Percentiles rank a stretch among this genome's conserved stretches.
These are phyloP conservation scores for Campoletis sonorensis DNA, from an alignment of 1,140 invertebrate genomes.

Conservation along the genomic window DNA sequence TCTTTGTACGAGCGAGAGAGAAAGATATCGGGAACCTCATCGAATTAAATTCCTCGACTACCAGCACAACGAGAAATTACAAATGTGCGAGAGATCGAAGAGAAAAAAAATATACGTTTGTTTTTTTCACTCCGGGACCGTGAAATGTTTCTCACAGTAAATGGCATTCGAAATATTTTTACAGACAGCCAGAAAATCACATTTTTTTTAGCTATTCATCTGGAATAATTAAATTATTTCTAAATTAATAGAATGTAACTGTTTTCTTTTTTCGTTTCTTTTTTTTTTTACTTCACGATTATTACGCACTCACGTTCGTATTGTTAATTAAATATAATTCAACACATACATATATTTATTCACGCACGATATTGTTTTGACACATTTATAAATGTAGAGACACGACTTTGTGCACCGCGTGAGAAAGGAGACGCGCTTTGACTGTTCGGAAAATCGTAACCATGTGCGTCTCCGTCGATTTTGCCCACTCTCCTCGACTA, in stretches of 20 bases:
- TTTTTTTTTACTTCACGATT: too few species aligned
- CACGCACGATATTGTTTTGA: not conserved
- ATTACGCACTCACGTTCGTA: too few species aligned
- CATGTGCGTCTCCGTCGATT: conserved; percentile 48
- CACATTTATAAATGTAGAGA: not conserved
- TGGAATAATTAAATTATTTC: too few species aligned
- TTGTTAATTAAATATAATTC: not conserved
- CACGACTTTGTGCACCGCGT: conserved; percentile 37
- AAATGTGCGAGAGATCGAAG: not conserved
- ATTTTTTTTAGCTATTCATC: too few species aligned
- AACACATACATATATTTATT: not conserved
- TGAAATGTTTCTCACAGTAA: not conserved
- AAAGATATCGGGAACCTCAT: not conserved
- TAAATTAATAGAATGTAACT: too few species aligned
- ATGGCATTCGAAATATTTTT: too few species aligned
- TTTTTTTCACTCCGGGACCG: not conserved
- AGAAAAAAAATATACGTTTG: not conserved
- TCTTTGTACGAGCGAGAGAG: not conserved
- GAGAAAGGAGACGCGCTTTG: conserved; percentile 44
- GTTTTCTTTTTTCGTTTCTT: too few species aligned
- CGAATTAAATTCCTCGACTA: conserved; percentile 26
- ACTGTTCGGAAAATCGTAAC: conserved; percentile 51
- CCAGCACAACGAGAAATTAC: not conserved
- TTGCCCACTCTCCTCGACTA: conserved; percentile 36
- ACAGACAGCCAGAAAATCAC: not conserved